These are phyloP conservation scores for Volucella inanis DNA, from an alignment of 2,888 invertebrate genomes.

Conservation along the genomic window DNA sequence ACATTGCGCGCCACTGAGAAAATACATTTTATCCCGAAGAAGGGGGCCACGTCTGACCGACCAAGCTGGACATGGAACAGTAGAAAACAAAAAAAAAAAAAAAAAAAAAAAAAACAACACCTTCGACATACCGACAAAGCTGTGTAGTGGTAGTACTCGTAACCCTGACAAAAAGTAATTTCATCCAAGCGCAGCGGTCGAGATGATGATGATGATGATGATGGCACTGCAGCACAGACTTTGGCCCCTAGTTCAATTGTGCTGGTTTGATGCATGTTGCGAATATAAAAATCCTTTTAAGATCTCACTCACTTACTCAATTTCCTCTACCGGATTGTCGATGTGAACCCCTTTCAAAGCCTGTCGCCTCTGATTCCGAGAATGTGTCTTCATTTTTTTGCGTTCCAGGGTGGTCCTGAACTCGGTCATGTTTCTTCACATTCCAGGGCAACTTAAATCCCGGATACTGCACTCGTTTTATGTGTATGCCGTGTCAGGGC, in stretches of 20 bases:
- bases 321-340: neutral
- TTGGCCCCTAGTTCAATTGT: slow-evolving; percentile 44
- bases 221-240: slow-evolving; percentile 45
- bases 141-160: slow-evolving; percentile 41
- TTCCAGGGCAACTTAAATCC: slow-evolving; percentile 28
- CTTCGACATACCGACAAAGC: slow-evolving; percentile 31
- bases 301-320: slow-evolving; percentile 58
- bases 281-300: slow-evolving; percentile 79
- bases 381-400: slow-evolving; percentile 1
- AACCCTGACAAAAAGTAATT: slow-evolving; percentile 74
- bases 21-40: slow-evolving; percentile 53
- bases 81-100: slow-evolving; percentile 13
- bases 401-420: slow-evolving; percentile 36
- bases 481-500: slow-evolving; percentile 51
- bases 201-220: slow-evolving; percentile 51
- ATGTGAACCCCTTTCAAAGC: neutral
- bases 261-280: slow-evolving; percentile 70
- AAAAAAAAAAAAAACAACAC: neutral
- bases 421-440: slow-evolving; percentile 35
- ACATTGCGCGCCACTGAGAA: slow-evolving; percentile 71
- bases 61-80: neutral
- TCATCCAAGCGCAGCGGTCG: slow-evolving; percentile 48
- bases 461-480: slow-evolving; percentile 51
- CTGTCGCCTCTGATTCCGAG: slow-evolving; percentile 7
- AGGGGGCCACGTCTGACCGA: neutral